Evolutionary conservation across 2,797 vertebrate genomes (phyloP).

Genomic region (Sebastes ruberrimus): DNA sequence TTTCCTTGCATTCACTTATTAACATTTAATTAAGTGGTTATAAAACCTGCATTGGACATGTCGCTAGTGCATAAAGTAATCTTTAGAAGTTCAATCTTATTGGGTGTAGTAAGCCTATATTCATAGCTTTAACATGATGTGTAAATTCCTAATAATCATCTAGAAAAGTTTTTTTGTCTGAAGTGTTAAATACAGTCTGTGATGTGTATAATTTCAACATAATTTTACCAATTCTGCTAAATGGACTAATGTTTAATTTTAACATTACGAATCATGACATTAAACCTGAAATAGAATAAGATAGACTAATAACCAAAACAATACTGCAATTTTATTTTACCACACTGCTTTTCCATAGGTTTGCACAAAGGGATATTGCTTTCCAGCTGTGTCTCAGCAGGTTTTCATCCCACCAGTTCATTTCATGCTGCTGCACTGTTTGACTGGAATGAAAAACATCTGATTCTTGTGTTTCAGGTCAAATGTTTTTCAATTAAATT

Average conservation of each 20-base stretch:
- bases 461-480: too few species aligned
- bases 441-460: too few species aligned
- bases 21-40: not conserved
- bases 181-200: not conserved
- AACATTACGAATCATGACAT: not conserved
- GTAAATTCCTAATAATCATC: not conserved
- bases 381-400: not conserved
- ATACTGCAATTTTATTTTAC: not conserved
- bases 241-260: not conserved
- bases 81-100: not conserved
- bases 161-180: not conserved
- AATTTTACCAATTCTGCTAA: not conserved
- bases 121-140: not conserved
- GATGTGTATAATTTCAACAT: not conserved
- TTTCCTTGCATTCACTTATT: not conserved
- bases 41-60: not conserved
- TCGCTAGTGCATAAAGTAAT: not conserved
- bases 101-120: fast-evolving
- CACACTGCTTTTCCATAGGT: not conserved
- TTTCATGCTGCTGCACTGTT: not conserved
- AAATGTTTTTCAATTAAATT: not conserved
- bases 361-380: not conserved
- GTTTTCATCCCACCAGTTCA: not conserved
- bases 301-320: not conserved
- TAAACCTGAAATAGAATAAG: not conserved